Evolutionary conservation across 2,113 vertebrate species (phyloP), one percentile per base, ranked within the genome.

Genomic region (Crocuta crocuta): DNA sequence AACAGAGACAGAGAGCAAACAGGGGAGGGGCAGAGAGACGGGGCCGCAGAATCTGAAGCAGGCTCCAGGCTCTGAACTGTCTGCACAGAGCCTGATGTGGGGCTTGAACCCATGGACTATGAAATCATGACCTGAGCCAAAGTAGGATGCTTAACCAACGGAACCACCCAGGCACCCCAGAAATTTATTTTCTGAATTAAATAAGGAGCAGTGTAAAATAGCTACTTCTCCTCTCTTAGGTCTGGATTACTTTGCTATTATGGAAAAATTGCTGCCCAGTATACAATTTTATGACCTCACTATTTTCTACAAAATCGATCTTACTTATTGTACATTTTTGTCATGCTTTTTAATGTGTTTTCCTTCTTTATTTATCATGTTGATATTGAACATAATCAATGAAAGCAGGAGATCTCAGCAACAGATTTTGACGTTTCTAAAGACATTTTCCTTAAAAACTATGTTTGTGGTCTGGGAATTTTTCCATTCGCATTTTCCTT

Each of bases 401-500:
- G 5, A 83, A 90, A 66, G 28, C 24, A 43, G 24, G 55, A 83
- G 24, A 76, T 80, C 33, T 96, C 13, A 86, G 48, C 65, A 63
- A 7, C 53, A 39, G 68, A 87, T 73, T 95, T 95, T 58, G n/a
- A 10, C 91, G 15, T 84, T 92, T 39, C 39, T 79, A 48, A 96
- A 94, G 88, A 45, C 4, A 7, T 93, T 82, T 55, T 81, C 26
- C 45, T 76, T 50, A 74, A 76, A 93, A 78, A 71, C n/a, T 92
- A 86, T 76, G 26, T 86, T 66, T 89, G 48, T 10, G 45, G 26
- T 26, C 11, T 12, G 8, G 65, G 26, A 45, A 63, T 74, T 96
- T 98, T 95, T 84, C 71, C 43, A 58, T 80, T 80, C 43, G 21
- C 48, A n/a, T 89, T 96, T 95, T 71, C 61, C 53, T 82, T 90